phyloP scores from a whole-genome alignment of 2,888 invertebrate genomes.

The Sicus ferrugineus region DNA sequence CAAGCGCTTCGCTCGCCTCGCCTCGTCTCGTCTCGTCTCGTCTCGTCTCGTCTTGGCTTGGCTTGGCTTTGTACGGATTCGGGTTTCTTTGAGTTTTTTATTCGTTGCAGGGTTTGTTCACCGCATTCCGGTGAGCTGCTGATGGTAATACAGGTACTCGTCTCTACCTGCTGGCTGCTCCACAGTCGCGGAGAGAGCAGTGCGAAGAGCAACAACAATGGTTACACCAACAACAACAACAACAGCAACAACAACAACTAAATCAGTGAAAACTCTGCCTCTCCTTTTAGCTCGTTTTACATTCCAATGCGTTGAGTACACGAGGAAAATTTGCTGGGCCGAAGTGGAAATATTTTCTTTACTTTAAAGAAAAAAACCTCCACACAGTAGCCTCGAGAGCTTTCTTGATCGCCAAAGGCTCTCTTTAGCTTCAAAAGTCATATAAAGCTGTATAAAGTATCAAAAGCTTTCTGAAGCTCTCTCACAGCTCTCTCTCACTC shows the following conservation, averaged over 20 bases:
- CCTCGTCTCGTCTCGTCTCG: no score
- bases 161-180: constrained; percentile 2
- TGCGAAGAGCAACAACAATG: not conserved
- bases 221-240: constrained; percentile 23
- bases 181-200: not conserved
- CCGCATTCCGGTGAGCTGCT: constrained; percentile 22
- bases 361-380: no score
- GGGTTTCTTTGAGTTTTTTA: not conserved
- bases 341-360: no score
- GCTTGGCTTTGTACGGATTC: not conserved
- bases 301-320: not conserved
- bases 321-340: not conserved
- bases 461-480: no score
- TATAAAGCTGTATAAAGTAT: no score
- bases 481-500: no score
- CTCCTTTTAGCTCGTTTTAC: not conserved
- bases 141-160: not conserved
- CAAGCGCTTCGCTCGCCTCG: not conserved
- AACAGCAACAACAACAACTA: not conserved
- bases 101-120: constrained; percentile 18
- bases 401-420: no score
- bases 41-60: no score
- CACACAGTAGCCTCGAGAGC: no score
- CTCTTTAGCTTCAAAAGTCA: no score
- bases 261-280: constrained; percentile 7